phyloP scores from a whole-genome alignment of 2,888 invertebrate genomes.

The Eucriotettix oculatus region DNA sequence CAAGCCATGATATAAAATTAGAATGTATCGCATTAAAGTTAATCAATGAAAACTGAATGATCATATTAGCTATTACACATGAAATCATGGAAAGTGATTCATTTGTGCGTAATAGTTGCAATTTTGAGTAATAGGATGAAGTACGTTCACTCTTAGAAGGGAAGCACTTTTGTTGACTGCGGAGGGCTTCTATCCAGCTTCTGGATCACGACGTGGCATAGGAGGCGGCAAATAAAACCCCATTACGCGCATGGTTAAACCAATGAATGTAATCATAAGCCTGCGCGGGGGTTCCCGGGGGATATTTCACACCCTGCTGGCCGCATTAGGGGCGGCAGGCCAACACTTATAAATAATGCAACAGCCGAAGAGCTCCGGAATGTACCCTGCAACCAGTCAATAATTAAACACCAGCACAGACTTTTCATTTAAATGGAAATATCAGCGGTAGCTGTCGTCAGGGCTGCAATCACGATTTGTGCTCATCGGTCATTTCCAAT shows the following conservation, averaged over 20 bases:
- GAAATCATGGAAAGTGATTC: too few species aligned
- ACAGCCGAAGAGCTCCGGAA: not conserved
- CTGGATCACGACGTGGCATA: not conserved
- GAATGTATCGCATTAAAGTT: too few species aligned
- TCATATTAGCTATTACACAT: too few species aligned
- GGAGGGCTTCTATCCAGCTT: not conserved
- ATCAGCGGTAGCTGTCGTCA: not conserved
- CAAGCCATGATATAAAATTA: too few species aligned
- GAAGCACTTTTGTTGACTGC: too few species aligned
- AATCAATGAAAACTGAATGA: too few species aligned
- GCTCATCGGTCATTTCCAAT: too few species aligned
- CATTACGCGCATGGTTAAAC: not conserved
- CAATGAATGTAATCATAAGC: not conserved
- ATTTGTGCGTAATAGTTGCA: too few species aligned
- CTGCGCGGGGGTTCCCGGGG: constrained; percentile 2
- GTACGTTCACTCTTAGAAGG: too few species aligned
- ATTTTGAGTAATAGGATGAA: too few species aligned
- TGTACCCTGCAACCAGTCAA: not conserved
- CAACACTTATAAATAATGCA: not conserved
- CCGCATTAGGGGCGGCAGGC: not conserved
- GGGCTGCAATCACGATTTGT: too few species aligned
- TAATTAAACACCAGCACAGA: not conserved
- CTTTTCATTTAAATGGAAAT: not conserved
- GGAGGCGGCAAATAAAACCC: not conserved
- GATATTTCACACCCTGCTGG: constrained; percentile 7